Evolutionary conservation across 2,888 invertebrate species (phyloP).

Genomic region (Stenchaetothrips biformis): DNA sequence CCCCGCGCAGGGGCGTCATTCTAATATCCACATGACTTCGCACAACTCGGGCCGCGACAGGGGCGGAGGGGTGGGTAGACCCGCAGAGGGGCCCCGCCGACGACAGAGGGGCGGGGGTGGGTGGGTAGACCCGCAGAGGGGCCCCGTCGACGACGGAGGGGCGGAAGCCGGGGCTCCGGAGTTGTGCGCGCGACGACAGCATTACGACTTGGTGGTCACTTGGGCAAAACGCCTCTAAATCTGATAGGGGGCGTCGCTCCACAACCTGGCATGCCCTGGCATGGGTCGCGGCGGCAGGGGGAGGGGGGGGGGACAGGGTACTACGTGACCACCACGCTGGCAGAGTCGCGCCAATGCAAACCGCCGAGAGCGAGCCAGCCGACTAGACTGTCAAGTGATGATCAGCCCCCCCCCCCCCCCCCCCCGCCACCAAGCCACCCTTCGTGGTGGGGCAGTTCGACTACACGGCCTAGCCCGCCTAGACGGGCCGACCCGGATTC

Average conservation of each 20-base stretch:
- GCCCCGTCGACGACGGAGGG: not conserved
- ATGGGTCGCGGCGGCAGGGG: not conserved
- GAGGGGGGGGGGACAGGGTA: no score
- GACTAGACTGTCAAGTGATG: not conserved
- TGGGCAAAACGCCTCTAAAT: not conserved
- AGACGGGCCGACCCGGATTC: not conserved
- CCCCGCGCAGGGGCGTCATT: not conserved
- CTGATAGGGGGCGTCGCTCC: not conserved
- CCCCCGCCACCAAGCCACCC: not conserved
- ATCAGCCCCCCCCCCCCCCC: not conserved
- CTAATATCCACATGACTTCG: slow-evolving; percentile 14
- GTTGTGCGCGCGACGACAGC: not conserved
- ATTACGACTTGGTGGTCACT: slow-evolving; percentile 22
- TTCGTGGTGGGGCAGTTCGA: not conserved
- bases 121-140: not conserved
- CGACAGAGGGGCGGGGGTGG: not conserved
- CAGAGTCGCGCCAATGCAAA: not conserved
- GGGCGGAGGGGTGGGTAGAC: not conserved
- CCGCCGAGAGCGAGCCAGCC: not conserved
- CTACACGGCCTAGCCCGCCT: not conserved
- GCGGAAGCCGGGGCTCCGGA: not conserved
- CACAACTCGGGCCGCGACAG: not conserved
- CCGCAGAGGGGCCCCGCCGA: not conserved
- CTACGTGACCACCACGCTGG: no score
- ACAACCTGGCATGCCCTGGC: not conserved